Evolutionary conservation across 2,113 vertebrate genomes (phyloP), one percentile per base, ranked within the genome.

Genomic region (Percina caprodes): DNA sequence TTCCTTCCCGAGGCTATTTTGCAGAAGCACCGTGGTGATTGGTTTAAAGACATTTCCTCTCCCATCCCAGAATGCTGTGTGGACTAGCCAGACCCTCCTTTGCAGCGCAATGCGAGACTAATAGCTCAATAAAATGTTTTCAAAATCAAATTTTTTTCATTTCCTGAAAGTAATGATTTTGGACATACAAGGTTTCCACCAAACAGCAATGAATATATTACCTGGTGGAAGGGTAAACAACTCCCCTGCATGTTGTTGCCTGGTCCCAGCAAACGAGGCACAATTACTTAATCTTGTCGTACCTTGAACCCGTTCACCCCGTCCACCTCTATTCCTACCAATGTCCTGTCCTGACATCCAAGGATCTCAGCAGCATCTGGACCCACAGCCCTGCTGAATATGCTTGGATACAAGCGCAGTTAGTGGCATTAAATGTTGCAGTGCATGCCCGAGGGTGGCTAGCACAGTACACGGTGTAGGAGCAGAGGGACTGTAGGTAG

Each of bases 331-430:
- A 48, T 30, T 26, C 62, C 24, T 45, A 33, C 73, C 18, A 33
- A 33, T 83, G 74, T 39, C 46, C 68, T 18, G 24, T 67, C 83
- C 46, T 13, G 67, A 59, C 58, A 49, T 42, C n/a, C 23, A 5
- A 33, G 1, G 15, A 54, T 35, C 35, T 68, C 14, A 0, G 9
- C 16, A 13, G 62, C 21, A 54, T 46, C 65, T 16, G 59, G 74
- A 18, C 23, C 42, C 39, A 51, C 55, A 48, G 14, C 33, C 58
- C 26, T 45, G 48, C 55, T 84, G 67, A 76, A 84, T 69, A 56
- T 74, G 15, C 42, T 62, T 45, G 19, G 33, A 18, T 13, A 48
- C 30, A 24, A 72, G 35, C 23, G 54, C 73, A 74, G 78, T 81
- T 56, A 54, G 24, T 67, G 69, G 18, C 76, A 72, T 80, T n/a